A percentile compares a stretch with the other conserved stretches of the same genome.
Evolutionary conservation across 2,797 vertebrate species (phyloP).

Genomic region (Ctenopoma multispine): DNA sequence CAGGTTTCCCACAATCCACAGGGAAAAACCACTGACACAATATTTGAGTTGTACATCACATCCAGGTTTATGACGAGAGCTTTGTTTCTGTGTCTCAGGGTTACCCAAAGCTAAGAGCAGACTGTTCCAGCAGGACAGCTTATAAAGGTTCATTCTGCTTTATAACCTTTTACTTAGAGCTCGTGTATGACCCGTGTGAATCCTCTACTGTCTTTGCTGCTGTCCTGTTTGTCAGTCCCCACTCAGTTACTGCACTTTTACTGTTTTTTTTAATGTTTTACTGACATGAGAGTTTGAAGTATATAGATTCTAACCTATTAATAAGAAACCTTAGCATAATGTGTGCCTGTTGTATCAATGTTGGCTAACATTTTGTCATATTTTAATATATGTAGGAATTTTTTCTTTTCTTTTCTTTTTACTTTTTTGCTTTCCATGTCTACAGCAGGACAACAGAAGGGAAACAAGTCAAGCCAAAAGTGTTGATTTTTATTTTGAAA

Average conservation of each 20-base stretch:
- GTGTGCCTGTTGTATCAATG: conserved; percentile 41
- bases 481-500: conserved; percentile 40
- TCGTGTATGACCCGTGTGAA: conserved; percentile 37
- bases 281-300: conserved; percentile 31
- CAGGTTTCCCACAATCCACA: neutral
- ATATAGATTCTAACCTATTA: conserved; percentile 51
- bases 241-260: conserved; percentile 67
- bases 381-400: conserved; percentile 46
- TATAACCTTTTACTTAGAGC: neutral
- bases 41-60: conserved; percentile 17
- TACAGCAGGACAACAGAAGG: conserved; percentile 44
- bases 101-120: conserved; percentile 31
- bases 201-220: conserved; percentile 11
- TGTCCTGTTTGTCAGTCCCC: conserved; percentile 3
- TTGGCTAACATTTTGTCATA: conserved; percentile 51
- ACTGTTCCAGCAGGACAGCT: conserved; percentile 1
- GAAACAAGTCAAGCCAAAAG: conserved; percentile 55
- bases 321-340: conserved; percentile 42
- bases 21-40: conserved; percentile 18
- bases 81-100: conserved; percentile 8
- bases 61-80: conserved; percentile 9
- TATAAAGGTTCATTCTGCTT: neutral
- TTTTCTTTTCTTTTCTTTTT: neutral
- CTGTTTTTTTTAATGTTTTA: conserved; percentile 56
- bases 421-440: conserved; percentile 31